phyloP scores from a whole-genome alignment of 2,888 invertebrate genomes.

The Platycheirus albimanus region DNA sequence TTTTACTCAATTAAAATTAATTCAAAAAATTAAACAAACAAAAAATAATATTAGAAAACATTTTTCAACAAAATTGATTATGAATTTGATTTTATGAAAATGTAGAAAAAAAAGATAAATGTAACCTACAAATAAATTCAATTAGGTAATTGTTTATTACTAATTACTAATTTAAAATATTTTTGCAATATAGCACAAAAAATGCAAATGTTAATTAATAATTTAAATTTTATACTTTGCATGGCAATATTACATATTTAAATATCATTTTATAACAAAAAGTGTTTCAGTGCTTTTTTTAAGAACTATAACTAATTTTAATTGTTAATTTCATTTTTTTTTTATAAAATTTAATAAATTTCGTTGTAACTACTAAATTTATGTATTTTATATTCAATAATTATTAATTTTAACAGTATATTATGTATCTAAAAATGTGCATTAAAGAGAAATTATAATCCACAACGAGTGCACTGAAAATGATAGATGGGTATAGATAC shows the following conservation, averaged over 20 bases:
- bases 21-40: too few species aligned
- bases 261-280: conserved; percentile 59
- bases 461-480: conserved; percentile 58
- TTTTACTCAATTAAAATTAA: too few species aligned
- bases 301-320: conserved; percentile 56
- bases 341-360: conserved; percentile 64
- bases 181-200: conserved; percentile 56
- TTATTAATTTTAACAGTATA: conserved; percentile 29
- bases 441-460: conserved; percentile 19
- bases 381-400: conserved; percentile 26
- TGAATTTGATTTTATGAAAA: too few species aligned
- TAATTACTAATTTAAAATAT: too few species aligned
- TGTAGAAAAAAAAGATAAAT: too few species aligned
- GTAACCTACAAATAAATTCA: too few species aligned
- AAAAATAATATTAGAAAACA: too few species aligned
- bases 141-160: too few species aligned
- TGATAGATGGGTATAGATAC: too few species aligned
- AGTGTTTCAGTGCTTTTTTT: conserved; percentile 64
- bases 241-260: conserved; percentile 61
- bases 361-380: conserved; percentile 61
- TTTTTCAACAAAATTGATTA: too few species aligned
- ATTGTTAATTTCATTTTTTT: conserved; percentile 3
- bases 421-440: conserved; percentile 30
- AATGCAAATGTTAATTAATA: conserved; percentile 54
- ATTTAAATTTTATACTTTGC: background rate